These are phyloP conservation scores for Pogonus chalceus DNA, from an alignment of 1,140 invertebrate genomes.

Conservation along the genomic window DNA sequence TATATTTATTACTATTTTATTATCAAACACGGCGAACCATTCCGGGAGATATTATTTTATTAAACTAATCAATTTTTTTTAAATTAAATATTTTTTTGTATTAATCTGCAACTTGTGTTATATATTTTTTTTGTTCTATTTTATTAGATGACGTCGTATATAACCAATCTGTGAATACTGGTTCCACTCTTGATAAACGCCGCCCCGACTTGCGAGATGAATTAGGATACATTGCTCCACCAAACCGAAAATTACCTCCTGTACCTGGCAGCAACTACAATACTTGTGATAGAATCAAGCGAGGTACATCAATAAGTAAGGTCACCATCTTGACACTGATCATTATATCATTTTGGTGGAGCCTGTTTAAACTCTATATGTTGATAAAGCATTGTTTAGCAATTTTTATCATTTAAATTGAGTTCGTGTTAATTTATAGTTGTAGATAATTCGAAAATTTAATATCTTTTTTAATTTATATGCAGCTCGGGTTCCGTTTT, in stretches of 20 bases:
- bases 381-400: no score
- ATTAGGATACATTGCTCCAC: slow-evolving; percentile 83
- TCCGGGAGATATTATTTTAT: neutral
- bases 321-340: slow-evolving; percentile 26
- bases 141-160: slow-evolving; percentile 77
- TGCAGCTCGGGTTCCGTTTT: no score
- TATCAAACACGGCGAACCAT: neutral
- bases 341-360: no score
- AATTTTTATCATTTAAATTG: no score
- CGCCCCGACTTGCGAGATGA: slow-evolving; percentile 75
- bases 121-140: slow-evolving; percentile 14
- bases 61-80: neutral
- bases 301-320: slow-evolving; percentile 84
- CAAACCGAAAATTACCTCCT: slow-evolving; percentile 80
- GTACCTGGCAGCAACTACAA: slow-evolving; percentile 88
- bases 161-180: slow-evolving; percentile 63
- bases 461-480: no score
- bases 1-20: no score
- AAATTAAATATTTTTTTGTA: slow-evolving; percentile 2
- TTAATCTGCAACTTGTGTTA: slow-evolving; percentile 8
- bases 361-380: no score
- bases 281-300: slow-evolving; percentile 85
- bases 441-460: no score
- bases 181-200: slow-evolving; percentile 74
- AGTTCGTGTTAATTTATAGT: no score